Evolutionary conservation across 2,113 vertebrate species (phyloP), one percentile per base, ranked within the genome.

Genomic region (Amblyopsis rosae): DNA sequence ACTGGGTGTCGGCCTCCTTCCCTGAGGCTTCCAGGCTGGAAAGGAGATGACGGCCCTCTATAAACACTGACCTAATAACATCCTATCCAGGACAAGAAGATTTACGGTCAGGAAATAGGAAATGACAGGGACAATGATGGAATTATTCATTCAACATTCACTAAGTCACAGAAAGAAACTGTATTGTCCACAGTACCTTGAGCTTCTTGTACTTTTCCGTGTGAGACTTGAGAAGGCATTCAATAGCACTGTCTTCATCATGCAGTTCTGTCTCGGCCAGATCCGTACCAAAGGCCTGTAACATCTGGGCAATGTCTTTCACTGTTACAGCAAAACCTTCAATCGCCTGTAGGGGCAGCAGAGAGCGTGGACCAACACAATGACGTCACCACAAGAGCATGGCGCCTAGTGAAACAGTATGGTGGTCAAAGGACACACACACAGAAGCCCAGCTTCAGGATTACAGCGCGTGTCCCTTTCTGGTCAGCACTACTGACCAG

Each of bases 241-340:
- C 94, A 0, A 95, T 94, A 2, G 92, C 86, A 66, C 87, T 91
- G 16, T 91, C 91, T 65, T 98, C 94, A 0, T 94, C 90, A 0
- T 95, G 94, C 45, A 98, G 87, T 55, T 96, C 95, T 0, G 92
- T 87, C 86, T 98, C 98, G 0, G 97, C 97, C 87, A 99, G 80
- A 81, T 99, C 96, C 0, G 93, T 96, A 26, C 97, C 98, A 65
- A 99, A 98, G 33, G 94, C 89, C 54, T 99, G 98, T 41, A 99
- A 74, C 95, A 97, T 93, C 91, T 99, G 98, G 8, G 98, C 98
- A 8, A 96, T 96, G 59, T 98, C 97, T 87, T 99, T 99, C 75
- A 99, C 97, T 0, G 94, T 97, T 12, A 99, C 92, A 0, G 97
- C 98, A 91, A 98, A 99, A 61, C 95, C 95, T 91, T 99, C 98